These are phyloP conservation scores for Champsocephalus gunnari DNA, from an alignment of 2,797 vertebrate genomes.

Conservation along the genomic window DNA sequence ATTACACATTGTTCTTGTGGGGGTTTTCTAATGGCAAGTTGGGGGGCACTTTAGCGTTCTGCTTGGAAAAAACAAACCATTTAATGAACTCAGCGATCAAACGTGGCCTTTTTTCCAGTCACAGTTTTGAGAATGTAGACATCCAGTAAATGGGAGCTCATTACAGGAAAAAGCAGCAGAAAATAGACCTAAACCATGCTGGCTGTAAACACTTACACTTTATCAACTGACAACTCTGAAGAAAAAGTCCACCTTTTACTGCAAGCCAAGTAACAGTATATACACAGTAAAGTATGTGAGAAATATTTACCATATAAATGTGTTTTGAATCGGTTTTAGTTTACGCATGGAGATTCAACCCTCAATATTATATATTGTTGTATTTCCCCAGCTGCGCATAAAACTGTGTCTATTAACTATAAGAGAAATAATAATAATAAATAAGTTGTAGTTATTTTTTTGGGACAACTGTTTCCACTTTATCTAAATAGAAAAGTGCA, in stretches of 20 bases:
- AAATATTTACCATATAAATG: background rate
- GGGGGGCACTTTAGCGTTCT: constrained; percentile 57
- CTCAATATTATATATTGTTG: background rate
- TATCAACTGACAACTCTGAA: constrained; percentile 29
- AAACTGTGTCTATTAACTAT: too few relatives aligned
- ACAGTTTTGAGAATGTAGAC: constrained; percentile 47
- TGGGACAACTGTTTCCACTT: too few relatives aligned
- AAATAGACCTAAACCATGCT: constrained; percentile 29
- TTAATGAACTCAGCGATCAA: constrained; percentile 65
- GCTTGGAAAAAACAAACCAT: constrained; percentile 44
- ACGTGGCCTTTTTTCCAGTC: constrained; percentile 45
- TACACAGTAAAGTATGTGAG: background rate
- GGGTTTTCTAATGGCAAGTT: constrained; percentile 60
- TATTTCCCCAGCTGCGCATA: too few relatives aligned
- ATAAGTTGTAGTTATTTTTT: too few relatives aligned
- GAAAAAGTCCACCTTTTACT: constrained; percentile 6
- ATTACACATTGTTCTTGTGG: constrained; percentile 64
- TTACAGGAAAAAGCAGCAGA: constrained; percentile 26
- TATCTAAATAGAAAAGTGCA: too few relatives aligned
- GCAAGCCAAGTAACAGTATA: constrained; percentile 2
- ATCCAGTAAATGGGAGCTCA: constrained; percentile 27
- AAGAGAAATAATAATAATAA: too few relatives aligned
- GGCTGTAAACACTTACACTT: constrained; percentile 33
- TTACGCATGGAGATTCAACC: background rate
- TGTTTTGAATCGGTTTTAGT: background rate